These are phyloP conservation scores for Poeciliopsis infans DNA, from an alignment of 2,797 vertebrate genomes.

Conservation along the genomic window DNA sequence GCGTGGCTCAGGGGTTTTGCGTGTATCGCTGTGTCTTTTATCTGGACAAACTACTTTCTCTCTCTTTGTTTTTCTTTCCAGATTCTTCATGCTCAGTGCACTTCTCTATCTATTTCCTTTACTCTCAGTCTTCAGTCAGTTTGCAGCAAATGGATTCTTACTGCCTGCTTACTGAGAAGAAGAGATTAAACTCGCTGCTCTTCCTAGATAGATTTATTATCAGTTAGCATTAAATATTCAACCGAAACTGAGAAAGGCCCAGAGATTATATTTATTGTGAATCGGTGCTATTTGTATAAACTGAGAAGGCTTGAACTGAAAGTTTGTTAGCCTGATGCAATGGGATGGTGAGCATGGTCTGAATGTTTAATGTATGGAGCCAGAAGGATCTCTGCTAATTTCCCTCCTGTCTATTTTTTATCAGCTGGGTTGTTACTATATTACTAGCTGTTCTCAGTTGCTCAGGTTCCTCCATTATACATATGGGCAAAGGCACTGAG, in stretches of 20 bases:
- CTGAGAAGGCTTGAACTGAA: not conserved
- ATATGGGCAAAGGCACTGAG: slow-evolving; percentile 10
- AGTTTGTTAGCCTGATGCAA: not conserved
- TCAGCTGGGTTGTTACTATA: not conserved
- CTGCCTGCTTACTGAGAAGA: not conserved
- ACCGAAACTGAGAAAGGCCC: not conserved
- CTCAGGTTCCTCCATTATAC: slow-evolving; percentile 5
- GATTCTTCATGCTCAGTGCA: not conserved
- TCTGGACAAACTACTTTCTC: not conserved
- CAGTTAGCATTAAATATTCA: not conserved
- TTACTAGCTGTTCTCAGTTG: not conserved
- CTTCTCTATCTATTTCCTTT: not conserved
- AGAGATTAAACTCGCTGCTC: not conserved
- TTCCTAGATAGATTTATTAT: not conserved
- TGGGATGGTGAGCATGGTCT: not conserved
- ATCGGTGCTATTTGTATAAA: not conserved
- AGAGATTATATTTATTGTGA: not conserved
- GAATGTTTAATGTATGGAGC: not conserved
- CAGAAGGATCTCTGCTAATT: not conserved
- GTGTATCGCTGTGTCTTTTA: not conserved
- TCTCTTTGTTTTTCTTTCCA: not conserved
- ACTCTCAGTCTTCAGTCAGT: not conserved
- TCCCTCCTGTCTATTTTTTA: not conserved
- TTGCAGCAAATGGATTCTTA: not conserved
- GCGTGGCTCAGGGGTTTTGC: not conserved